Conservation (phyloP, 2,888 invertebrate genomes). For the Cremastobaeus sp. region DNA sequence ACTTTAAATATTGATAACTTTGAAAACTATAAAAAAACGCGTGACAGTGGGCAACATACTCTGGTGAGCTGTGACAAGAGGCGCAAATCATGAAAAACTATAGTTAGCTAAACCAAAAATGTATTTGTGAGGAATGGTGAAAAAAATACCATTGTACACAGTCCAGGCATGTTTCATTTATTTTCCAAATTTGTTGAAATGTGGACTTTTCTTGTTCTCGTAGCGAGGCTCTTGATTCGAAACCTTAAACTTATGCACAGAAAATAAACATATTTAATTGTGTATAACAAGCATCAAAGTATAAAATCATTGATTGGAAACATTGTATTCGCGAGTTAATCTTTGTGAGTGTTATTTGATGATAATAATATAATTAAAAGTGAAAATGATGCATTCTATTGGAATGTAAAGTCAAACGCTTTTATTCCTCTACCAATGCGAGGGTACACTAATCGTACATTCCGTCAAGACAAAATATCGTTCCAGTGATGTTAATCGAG, state of each 20-base stretch:
- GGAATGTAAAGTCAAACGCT: conserved; percentile 8
- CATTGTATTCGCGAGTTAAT: no score
- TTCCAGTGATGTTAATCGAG: conserved; percentile 31
- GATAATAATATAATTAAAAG: conserved; percentile 35
- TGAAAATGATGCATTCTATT: conserved; percentile 20
- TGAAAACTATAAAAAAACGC: no score
- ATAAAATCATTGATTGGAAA: conserved; percentile 52
- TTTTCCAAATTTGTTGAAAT: conserved; percentile 59
- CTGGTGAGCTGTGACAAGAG: no score
- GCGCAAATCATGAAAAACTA: no score
- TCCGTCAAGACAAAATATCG: conserved; percentile 36
- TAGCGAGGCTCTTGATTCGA: conserved; percentile 56
- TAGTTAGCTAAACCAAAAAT: no score
- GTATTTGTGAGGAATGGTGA: no score
- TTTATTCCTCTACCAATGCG: not conserved
- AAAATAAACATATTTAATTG: conserved; percentile 52
- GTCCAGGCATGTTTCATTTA: conserved; percentile 61
- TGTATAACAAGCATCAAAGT: conserved; percentile 61
- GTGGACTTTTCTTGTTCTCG: conserved; percentile 58
- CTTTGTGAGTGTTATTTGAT: no score
- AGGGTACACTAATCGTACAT: conserved; percentile 21
- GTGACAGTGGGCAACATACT: no score
- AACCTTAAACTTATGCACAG: conserved; percentile 54
- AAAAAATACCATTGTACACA: conserved; percentile 35
- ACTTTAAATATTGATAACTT: no score